Conservation (phyloP, 2,888 invertebrate species). For the Eupithecia abbreviata region DNA sequence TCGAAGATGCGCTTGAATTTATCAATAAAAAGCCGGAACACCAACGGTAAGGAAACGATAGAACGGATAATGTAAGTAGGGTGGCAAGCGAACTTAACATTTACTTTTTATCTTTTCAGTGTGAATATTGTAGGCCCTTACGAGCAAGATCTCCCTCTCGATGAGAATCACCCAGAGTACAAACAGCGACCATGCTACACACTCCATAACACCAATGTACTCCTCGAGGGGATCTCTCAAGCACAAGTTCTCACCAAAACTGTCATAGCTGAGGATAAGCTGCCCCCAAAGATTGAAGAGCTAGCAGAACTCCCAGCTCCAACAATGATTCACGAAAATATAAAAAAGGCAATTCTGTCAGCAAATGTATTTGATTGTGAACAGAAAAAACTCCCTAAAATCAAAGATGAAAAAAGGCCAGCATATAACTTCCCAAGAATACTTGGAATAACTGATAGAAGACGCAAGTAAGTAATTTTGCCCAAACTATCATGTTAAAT, state of each 20-base stretch:
- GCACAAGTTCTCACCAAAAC: constrained; percentile 93
- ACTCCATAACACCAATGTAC: constrained; percentile 85
- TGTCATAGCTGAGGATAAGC: constrained; percentile 83
- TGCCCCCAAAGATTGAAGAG: constrained; percentile 85
- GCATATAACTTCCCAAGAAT: constrained; percentile 88
- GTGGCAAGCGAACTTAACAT: not conserved
- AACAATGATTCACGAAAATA: constrained; percentile 81
- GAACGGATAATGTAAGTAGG: not conserved
- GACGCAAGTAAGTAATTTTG: constrained; percentile 85
- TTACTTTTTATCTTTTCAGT: constrained; percentile 48
- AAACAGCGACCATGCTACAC: constrained; percentile 85
- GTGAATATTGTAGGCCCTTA: constrained; percentile 74
- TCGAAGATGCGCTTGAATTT: constrained; percentile 86
- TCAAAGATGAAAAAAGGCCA: constrained; percentile 87
- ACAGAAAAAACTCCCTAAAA: constrained; percentile 89
- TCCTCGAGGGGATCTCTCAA: constrained; percentile 89
- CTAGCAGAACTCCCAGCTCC: constrained; percentile 78
- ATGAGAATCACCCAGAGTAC: constrained; percentile 87
- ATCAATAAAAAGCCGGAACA: constrained; percentile 68
- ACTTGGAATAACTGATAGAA: constrained; percentile 88
- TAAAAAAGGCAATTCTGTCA: constrained; percentile 85
- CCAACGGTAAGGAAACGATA: constrained; percentile 56
- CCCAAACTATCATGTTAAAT: not conserved
- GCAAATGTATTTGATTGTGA: constrained; percentile 90
- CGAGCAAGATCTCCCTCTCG: constrained; percentile 68